These are phyloP conservation scores for Reticulitermes speratus DNA, from an alignment of 1,140 invertebrate species.

Conservation along the genomic window DNA sequence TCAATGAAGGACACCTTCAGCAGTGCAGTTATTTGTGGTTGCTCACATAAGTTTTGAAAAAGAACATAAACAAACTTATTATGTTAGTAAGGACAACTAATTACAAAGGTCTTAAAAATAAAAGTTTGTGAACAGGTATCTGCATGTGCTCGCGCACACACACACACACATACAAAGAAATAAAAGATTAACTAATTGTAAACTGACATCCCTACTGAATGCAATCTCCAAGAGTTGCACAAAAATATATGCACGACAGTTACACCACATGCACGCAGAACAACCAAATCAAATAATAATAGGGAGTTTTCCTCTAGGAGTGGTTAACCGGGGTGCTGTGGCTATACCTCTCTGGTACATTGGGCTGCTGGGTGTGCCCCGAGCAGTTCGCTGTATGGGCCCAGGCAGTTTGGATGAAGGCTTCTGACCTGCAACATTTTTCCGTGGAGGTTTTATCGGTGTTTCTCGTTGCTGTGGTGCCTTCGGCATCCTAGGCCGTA, in stretches of 20 bases:
- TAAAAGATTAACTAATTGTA: too few species aligned
- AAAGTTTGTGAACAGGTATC: too few species aligned
- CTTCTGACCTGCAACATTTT: background rate
- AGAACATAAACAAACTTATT: too few species aligned
- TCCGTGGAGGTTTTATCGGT: background rate
- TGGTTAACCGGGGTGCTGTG: background rate
- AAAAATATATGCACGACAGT: background rate
- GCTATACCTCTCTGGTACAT: background rate
- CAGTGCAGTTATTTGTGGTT: too few species aligned
- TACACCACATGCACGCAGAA: background rate
- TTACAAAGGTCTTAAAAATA: too few species aligned
- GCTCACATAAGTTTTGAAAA: too few species aligned
- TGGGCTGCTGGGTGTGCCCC: background rate
- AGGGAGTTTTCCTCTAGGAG: background rate
- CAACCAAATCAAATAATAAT: background rate
- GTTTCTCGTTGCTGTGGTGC: background rate
- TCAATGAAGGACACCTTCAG: too few species aligned
- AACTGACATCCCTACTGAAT: too few species aligned
- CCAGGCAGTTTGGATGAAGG: background rate
- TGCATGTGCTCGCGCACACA: too few species aligned
- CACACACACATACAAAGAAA: too few species aligned
- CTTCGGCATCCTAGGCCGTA: background rate
- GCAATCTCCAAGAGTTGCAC: too few species aligned
- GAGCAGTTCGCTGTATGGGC: background rate
- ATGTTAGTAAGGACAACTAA: too few species aligned